phyloP scores from a whole-genome alignment of 1,140 invertebrate species.

The Ceratina calcarata region DNA sequence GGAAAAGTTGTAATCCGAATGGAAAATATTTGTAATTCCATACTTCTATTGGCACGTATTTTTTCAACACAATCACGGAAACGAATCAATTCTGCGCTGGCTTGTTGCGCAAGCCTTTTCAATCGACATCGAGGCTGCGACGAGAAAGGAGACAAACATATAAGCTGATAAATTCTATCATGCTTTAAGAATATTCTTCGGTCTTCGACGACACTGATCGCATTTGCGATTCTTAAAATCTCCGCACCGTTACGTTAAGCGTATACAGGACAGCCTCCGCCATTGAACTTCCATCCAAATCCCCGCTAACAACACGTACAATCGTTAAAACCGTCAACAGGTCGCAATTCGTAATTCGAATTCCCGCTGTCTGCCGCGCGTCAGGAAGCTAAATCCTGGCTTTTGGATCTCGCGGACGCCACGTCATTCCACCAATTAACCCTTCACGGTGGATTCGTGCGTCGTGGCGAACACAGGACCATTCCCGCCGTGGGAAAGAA shows the following conservation, averaged over 20 bases:
- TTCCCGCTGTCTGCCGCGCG: neutral
- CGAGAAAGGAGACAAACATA: too few relatives aligned
- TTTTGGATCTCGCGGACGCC: slow-evolving; percentile 6
- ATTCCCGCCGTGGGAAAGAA: slow-evolving; percentile 1
- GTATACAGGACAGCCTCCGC: neutral
- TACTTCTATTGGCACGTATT: neutral
- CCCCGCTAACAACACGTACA: slow-evolving; percentile 2
- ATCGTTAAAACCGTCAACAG: neutral
- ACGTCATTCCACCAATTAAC: slow-evolving; percentile 29
- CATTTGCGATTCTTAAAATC: neutral
- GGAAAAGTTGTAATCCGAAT: neutral
- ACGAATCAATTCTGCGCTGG: too few relatives aligned
- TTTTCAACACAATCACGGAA: too few relatives aligned
- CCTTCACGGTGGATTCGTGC: neutral
- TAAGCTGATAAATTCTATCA: too few relatives aligned
- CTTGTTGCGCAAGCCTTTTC: too few relatives aligned
- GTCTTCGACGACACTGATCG: neutral
- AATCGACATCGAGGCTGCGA: too few relatives aligned
- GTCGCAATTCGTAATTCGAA: neutral
- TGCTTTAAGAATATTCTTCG: too few relatives aligned
- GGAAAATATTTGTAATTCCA: neutral
- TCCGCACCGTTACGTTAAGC: neutral
- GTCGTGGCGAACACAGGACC: neutral
- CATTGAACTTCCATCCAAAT: neutral
- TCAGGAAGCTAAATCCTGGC: slow-evolving; percentile 20